Evolutionary conservation across 2,888 invertebrate genomes (phyloP).

Genomic region (Zelleria hepariella): DNA sequence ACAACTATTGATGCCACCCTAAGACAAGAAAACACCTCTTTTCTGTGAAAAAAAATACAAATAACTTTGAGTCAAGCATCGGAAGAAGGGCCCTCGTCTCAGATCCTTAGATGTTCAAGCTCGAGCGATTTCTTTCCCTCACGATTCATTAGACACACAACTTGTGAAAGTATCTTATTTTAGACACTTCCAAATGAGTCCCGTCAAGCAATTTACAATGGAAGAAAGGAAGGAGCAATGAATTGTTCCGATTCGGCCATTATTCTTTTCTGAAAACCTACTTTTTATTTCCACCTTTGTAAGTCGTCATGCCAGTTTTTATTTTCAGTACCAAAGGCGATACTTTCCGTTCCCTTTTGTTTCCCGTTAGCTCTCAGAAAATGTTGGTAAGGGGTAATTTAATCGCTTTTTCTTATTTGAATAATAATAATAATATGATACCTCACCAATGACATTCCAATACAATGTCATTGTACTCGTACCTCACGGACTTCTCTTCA

Average conservation of each 20-base stretch:
- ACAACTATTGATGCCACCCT: too few relatives aligned
- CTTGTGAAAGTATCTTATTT: constrained; percentile 1
- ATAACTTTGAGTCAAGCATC: background rate
- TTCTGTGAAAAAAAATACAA: background rate
- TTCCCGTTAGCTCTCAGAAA: too few relatives aligned
- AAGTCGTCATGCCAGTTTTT: too few relatives aligned
- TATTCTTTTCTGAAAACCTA: background rate
- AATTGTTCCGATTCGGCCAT: background rate
- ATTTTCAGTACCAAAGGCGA: too few relatives aligned
- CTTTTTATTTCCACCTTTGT: background rate
- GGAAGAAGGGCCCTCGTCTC: background rate
- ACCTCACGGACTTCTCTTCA: too few relatives aligned
- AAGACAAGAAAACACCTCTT: background rate
- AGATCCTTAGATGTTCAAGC: background rate
- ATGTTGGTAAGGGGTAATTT: too few relatives aligned
- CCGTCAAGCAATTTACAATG: constrained; percentile 6
- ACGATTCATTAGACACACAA: background rate
- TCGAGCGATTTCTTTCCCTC: background rate
- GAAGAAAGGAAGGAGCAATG: background rate
- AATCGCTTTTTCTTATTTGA: too few relatives aligned
- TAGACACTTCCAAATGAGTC: background rate
- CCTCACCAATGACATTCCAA: too few relatives aligned
- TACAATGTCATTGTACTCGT: too few relatives aligned
- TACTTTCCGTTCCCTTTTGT: too few relatives aligned
- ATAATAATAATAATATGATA: too few relatives aligned